phyloP scores from a whole-genome alignment of 2,888 invertebrate genomes.

The Macaria notata region DNA sequence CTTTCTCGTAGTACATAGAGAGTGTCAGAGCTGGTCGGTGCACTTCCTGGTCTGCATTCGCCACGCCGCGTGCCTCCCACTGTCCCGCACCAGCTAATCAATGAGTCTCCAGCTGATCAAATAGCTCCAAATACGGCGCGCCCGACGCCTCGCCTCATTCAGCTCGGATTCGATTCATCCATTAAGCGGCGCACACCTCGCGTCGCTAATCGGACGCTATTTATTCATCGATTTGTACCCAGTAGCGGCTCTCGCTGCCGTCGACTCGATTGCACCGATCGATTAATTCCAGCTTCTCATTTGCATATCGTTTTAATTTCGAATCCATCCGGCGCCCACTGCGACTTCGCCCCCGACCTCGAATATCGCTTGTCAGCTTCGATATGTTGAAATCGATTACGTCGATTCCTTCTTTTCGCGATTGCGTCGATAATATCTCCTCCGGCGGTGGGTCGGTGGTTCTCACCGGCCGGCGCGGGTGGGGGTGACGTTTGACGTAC shows the following conservation, averaged over 20 bases:
- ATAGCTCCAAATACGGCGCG: conserved; percentile 57
- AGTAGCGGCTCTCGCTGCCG: conserved; percentile 66
- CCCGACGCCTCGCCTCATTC: conserved; percentile 58
- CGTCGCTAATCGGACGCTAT: conserved; percentile 69
- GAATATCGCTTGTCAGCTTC: conserved; percentile 67
- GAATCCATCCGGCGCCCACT: conserved; percentile 76
- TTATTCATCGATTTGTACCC: conserved; percentile 77
- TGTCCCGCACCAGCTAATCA: conserved; percentile 50
- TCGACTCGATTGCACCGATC: conserved; percentile 69
- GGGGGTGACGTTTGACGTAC: conserved; percentile 55
- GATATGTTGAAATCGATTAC: conserved; percentile 75
- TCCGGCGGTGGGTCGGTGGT: conserved; percentile 53
- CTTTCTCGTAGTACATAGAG: conserved; percentile 45
- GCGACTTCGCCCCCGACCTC: conserved; percentile 68
- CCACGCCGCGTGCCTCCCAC: conserved; percentile 36
- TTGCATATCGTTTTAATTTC: conserved; percentile 79
- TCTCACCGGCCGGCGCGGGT: conserved; percentile 41
- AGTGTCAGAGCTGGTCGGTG: conserved; percentile 8
- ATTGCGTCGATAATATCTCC: conserved; percentile 59
- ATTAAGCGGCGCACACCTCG: conserved; percentile 63
- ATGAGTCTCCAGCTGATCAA: conserved; percentile 57
- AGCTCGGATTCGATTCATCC: conserved; percentile 62
- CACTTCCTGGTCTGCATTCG: conserved; percentile 37
- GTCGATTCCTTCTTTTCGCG: conserved; percentile 63
- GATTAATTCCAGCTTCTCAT: conserved; percentile 71